Percentiles rank a stretch among this genome's conserved stretches.
These are phyloP conservation scores for Sphaerophoria taeniata DNA, from an alignment of 2,888 invertebrate genomes.

Conservation along the genomic window DNA sequence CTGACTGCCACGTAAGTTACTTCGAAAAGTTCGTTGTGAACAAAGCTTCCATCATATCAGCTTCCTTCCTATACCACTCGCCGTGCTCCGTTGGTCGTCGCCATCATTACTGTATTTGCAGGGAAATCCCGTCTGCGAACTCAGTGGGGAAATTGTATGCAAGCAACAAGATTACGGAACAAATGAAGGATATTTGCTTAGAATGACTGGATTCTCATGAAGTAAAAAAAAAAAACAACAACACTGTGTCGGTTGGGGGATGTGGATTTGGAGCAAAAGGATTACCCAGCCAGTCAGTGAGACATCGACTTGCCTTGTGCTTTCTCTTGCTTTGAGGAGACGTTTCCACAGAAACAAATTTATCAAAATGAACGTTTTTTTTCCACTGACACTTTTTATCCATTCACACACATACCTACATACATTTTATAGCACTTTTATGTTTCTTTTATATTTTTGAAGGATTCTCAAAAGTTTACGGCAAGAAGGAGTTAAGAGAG, in stretches of 20 bases:
- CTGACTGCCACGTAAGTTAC: slow-evolving; percentile 18
- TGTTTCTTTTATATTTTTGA: not conserved
- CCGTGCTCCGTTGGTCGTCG: no score
- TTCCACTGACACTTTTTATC: slow-evolving; percentile 15
- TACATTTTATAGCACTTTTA: not conserved
- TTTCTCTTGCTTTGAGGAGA: slow-evolving; percentile 3
- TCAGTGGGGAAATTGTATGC: slow-evolving; percentile 15
- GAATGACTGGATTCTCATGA: slow-evolving; percentile 27
- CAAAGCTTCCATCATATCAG: slow-evolving; percentile 46
- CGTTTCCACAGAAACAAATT: slow-evolving; percentile 36
- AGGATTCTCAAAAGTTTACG: slow-evolving; percentile 32
- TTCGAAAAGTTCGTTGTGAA: slow-evolving; percentile 48
- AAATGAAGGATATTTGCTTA: slow-evolving; percentile 56
- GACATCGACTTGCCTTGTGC: slow-evolving; percentile 11
- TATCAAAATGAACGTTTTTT: slow-evolving; percentile 7
- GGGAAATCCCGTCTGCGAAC: slow-evolving; percentile 4
- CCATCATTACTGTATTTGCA: slow-evolving; percentile 39
- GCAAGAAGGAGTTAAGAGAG: slow-evolving; percentile 39
- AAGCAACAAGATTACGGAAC: slow-evolving; percentile 11
- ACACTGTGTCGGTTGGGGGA: no score
- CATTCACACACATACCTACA: no score
- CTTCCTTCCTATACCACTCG: slow-evolving; percentile 28
- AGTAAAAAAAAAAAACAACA: not conserved
- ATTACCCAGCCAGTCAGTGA: not conserved
- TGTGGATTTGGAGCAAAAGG: no score